phyloP scores from a whole-genome alignment of 2,888 invertebrate genomes.

The Lathronympha strigana region DNA sequence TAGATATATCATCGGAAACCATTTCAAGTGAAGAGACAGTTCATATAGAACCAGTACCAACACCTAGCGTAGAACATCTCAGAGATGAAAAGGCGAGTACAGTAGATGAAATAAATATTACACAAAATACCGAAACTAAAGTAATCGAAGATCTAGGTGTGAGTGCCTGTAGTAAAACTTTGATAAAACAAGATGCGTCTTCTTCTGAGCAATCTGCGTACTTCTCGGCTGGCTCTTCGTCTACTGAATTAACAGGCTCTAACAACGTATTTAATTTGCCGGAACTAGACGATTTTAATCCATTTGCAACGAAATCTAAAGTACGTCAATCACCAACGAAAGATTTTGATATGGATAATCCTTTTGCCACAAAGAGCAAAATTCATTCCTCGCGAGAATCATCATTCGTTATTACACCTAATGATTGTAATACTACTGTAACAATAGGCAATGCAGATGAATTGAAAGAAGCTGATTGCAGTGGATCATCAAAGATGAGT shows the following conservation, averaged over 20 bases:
- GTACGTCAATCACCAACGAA: constrained; percentile 58
- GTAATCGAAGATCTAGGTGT: constrained; percentile 4
- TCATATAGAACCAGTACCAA: no score
- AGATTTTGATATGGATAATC: constrained; percentile 47
- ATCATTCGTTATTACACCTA: constrained; percentile 38
- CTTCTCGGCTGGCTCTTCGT: constrained; percentile 58
- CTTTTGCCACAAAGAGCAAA: constrained; percentile 50
- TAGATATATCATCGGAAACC: no score
- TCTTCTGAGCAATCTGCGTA: constrained; percentile 65
- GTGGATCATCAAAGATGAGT: constrained; percentile 59
- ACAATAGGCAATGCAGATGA: constrained; percentile 51
- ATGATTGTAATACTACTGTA: constrained; percentile 33
- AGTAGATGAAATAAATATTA: not conserved
- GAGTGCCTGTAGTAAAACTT: constrained; percentile 6
- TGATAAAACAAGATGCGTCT: constrained; percentile 49
- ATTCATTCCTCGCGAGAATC: constrained; percentile 47
- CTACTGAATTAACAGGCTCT: constrained; percentile 53
- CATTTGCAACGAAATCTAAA: constrained; percentile 68
- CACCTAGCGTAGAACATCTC: not conserved
- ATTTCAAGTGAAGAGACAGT: no score
- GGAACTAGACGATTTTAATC: constrained; percentile 72
- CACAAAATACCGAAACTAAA: not conserved
- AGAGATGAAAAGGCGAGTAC: constrained; percentile 13
- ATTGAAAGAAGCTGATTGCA: constrained; percentile 49
- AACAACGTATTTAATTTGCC: constrained; percentile 73